Conservation (phyloP, 2,113 vertebrate species). For the Ctenodactylus gundi region DNA sequence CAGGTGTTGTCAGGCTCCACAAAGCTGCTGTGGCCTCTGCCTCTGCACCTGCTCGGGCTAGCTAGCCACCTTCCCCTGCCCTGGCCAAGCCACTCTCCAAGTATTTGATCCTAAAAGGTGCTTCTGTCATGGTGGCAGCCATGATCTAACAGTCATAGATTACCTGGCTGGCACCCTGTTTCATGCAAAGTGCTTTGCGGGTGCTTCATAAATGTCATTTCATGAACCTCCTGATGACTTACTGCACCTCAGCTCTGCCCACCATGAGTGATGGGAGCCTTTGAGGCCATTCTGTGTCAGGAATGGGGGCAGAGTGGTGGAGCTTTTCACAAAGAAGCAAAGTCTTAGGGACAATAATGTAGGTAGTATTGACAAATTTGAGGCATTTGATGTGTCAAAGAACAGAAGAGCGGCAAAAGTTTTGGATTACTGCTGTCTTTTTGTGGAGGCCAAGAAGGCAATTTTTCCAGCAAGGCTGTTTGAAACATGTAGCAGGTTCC, state of each 20-base stretch:
- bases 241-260: neutral
- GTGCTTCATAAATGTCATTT: neutral
- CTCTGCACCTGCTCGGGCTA: too few species aligned
- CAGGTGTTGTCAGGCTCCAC: neutral
- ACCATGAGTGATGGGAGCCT: neutral
- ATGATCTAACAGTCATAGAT: neutral
- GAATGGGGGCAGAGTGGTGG: neutral
- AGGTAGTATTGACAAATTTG: neutral
- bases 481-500: neutral
- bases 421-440: neutral
- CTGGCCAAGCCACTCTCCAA: neutral
- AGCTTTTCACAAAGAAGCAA: neutral
- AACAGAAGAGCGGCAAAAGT: neutral
- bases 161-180: fast-evolving
- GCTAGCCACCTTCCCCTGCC: neutral
- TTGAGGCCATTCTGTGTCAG: neutral
- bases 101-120: neutral
- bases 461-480: neutral
- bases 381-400: neutral
- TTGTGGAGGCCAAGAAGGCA: neutral
- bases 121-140: neutral
- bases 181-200: neutral
- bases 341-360: neutral
- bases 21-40: neutral
- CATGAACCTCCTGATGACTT: neutral